A percentile compares a stretch with the other conserved stretches of the same genome.
These are phyloP conservation scores for Drosophila littoralis DNA, from an alignment of 1,140 invertebrate species.

Conservation along the genomic window DNA sequence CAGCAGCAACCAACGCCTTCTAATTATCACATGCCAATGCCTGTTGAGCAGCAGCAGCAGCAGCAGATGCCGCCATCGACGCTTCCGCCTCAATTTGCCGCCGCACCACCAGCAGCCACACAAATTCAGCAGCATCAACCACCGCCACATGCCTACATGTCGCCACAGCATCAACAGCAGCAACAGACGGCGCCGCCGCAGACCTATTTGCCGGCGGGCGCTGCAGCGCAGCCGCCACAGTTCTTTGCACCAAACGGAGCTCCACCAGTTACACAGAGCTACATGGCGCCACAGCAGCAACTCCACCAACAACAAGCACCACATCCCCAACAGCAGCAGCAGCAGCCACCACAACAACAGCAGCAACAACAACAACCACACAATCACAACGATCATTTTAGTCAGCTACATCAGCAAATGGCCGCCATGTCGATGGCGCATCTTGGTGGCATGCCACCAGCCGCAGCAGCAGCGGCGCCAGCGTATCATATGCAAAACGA, in stretches of 20 bases:
- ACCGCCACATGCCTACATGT: conserved; percentile 60
- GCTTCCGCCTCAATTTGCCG: conserved; percentile 54
- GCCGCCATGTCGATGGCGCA: conserved; percentile 66
- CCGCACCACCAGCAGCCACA: conserved; percentile 52
- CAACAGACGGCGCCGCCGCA: conserved; percentile 33
- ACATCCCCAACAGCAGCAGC: conserved; percentile 32
- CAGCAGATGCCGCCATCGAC: conserved; percentile 48
- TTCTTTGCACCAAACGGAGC: conserved; percentile 67
- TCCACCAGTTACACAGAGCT: conserved; percentile 56
- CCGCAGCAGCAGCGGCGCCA: conserved; percentile 42
- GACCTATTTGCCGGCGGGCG: conserved; percentile 21
- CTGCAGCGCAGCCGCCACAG: conserved; percentile 30
- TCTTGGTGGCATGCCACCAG: conserved; percentile 40
- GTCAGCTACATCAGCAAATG: conserved; percentile 81
- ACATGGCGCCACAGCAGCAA: conserved; percentile 48
- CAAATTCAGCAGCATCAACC: conserved; percentile 63
- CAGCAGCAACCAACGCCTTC: conserved; percentile 37
- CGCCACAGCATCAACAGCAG: conserved; percentile 68
- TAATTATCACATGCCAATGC: conserved; percentile 40
- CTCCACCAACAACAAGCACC: conserved; percentile 37
- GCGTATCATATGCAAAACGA: conserved; percentile 76
- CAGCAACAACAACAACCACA: conserved; percentile 41
- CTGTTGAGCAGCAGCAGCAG: conserved; percentile 45
- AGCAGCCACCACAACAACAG: conserved; percentile 37
- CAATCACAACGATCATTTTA: conserved; percentile 68